Percentiles rank a stretch among this genome's conserved stretches.
phyloP scores from a whole-genome alignment of 2,888 invertebrate genomes.

The Idaea aversata region DNA sequence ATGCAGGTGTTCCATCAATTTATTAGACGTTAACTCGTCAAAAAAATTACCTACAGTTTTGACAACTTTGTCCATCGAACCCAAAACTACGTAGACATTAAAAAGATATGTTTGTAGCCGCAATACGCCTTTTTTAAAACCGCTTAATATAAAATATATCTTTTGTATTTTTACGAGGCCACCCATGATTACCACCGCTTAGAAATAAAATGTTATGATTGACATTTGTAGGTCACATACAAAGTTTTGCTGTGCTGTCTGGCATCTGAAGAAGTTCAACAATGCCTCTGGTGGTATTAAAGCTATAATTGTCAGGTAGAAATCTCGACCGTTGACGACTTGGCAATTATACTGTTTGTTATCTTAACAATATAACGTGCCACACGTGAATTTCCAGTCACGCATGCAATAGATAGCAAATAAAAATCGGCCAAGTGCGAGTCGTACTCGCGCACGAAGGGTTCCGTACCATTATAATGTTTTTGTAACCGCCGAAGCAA shows the following conservation, averaged over 20 bases:
- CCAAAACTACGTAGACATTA: no score
- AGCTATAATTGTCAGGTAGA: slow-evolving; percentile 23
- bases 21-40: no score
- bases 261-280: slow-evolving; percentile 37
- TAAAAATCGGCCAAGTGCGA: no score
- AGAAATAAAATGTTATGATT: slow-evolving; percentile 48
- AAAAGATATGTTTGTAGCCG: no score
- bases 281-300: slow-evolving; percentile 21
- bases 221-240: slow-evolving; percentile 48
- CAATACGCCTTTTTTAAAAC: not conserved
- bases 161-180: slow-evolving; percentile 40
- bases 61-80: no score
- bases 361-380: slow-evolving; percentile 12
- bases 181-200: slow-evolving; percentile 47
- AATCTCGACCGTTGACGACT: slow-evolving; percentile 14
- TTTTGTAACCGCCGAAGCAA: no score
- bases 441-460: no score
- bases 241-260: slow-evolving; percentile 45
- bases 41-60: no score
- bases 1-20: no score
- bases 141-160: slow-evolving; percentile 17
- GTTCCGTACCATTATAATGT: no score
- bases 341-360: slow-evolving; percentile 14
- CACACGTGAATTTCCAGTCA: not conserved
- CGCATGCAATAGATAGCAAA: not conserved